Conservation (phyloP, 2,797 vertebrate genomes). For the Macrochelys suwanniensis region DNA sequence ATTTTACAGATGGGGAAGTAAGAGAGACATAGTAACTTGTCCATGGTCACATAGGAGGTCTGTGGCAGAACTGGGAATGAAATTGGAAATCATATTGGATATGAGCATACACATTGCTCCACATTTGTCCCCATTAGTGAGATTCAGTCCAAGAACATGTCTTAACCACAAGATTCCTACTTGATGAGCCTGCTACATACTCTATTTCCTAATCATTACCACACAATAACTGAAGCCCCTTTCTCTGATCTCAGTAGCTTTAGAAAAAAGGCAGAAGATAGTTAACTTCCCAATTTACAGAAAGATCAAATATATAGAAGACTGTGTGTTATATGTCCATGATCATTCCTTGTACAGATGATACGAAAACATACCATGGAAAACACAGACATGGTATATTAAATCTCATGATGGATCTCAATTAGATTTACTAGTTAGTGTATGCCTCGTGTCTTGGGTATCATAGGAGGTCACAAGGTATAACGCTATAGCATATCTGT, state of each 20-base stretch:
- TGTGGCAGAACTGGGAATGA: background rate
- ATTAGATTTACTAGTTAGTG: background rate
- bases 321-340: background rate
- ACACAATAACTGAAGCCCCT: background rate
- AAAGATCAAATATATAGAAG: background rate
- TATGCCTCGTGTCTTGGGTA: background rate
- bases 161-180: background rate
- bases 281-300: background rate
- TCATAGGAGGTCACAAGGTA: background rate
- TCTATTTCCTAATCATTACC: background rate
- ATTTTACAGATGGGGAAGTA: background rate
- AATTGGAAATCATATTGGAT: background rate
- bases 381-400: background rate
- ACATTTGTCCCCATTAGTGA: background rate
- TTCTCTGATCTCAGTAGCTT: background rate
- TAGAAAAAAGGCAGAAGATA: background rate
- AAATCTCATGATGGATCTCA: background rate
- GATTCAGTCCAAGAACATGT: background rate
- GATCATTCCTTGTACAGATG: background rate
- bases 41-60: background rate
- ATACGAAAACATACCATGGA: background rate
- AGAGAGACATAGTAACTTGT: background rate
- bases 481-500: background rate
- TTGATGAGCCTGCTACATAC: background rate
- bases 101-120: background rate